Evolutionary conservation across 2,888 invertebrate genomes (phyloP), one percentile per base, ranked within the genome.

Genomic region (Epistrophe eligans): DNA sequence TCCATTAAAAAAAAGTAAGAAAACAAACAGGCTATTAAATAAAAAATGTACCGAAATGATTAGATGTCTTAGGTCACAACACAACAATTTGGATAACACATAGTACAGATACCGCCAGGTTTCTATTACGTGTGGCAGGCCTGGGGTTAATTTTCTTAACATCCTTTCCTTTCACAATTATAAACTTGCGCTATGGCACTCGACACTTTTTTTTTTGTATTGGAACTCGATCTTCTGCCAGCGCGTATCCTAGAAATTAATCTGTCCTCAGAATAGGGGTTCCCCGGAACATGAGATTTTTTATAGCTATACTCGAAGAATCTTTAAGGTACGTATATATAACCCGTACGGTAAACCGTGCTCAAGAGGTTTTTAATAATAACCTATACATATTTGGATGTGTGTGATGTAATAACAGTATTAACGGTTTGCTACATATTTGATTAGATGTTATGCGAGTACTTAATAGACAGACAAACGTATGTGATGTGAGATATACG

Each of bases 361-460:
- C 72, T 48, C 24, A 79, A 79, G 72, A 50, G 60, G 67, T 45
- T 73, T 66, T 45, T n/a, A 13, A 55, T 60, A 74, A 74, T 43
- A 79, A 57, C 57, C 24, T 24, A 24, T 24, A 24, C 24, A 7
- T 15, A 57, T 57, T 43, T 45, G 55, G 40, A 57, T 60, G 55
- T 72, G 81, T 77, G 67, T 71, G 81, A 71, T 74, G 64, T 82
- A 79, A 85, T 85, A 79, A 87, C 77, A 82, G 85, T 71, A 87
- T 79, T 87, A 87, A 87, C 79, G 83, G 87, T 83, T 87, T 83
- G 66, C 83, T 76, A 67, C 87, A 83, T 79, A 87, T 87, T 87
- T 79, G 87, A 87, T 87, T 87, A 87, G 79, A 83, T 87, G 87
- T 87, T 87, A 87, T 82, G 71, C 24, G 83, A 85, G 73, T 72